A percentile compares a stretch with the other conserved stretches of the same genome.
Conservation (phyloP, 2,797 vertebrate genomes). For the Gephyroberyx darwinii region DNA sequence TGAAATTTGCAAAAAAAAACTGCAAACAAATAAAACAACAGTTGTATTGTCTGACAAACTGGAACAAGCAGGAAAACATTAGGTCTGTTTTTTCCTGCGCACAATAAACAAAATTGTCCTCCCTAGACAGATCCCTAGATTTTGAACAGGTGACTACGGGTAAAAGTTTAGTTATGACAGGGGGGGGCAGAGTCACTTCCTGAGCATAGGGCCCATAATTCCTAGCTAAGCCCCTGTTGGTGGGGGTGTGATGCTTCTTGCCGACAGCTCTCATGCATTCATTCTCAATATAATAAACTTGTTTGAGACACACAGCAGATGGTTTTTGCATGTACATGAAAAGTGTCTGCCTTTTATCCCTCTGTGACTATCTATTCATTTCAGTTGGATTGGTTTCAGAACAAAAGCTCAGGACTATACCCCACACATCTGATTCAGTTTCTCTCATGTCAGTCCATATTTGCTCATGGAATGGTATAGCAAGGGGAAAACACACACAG, state of each 20-base stretch:
- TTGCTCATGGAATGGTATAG: conserved; percentile 43
- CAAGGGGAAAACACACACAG: conserved; percentile 18
- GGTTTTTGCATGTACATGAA: background rate
- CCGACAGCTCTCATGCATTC: conserved; percentile 1
- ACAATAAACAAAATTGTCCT: no score
- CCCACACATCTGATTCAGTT: conserved; percentile 39
- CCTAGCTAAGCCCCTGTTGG: background rate
- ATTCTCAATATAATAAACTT: background rate
- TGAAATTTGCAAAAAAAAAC: no score
- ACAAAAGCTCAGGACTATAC: conserved; percentile 14
- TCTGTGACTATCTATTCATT: conserved; percentile 1
- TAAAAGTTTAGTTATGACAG: no score
- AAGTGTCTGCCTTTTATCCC: background rate
- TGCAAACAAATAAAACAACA: no score
- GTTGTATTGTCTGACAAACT: no score
- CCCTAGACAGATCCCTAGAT: no score
- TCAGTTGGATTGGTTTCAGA: conserved; percentile 23
- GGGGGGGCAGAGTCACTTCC: no score
- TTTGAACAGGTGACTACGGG: no score
- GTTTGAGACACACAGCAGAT: background rate
- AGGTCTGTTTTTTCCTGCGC: no score
- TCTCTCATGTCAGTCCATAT: conserved; percentile 25
- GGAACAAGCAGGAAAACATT: no score
- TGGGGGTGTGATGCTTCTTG: background rate
- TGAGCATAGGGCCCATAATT: no score